These are phyloP conservation scores for Gasterosteus aculeatus DNA, from an alignment of 2,113 vertebrate genomes.

Conservation along the genomic window DNA sequence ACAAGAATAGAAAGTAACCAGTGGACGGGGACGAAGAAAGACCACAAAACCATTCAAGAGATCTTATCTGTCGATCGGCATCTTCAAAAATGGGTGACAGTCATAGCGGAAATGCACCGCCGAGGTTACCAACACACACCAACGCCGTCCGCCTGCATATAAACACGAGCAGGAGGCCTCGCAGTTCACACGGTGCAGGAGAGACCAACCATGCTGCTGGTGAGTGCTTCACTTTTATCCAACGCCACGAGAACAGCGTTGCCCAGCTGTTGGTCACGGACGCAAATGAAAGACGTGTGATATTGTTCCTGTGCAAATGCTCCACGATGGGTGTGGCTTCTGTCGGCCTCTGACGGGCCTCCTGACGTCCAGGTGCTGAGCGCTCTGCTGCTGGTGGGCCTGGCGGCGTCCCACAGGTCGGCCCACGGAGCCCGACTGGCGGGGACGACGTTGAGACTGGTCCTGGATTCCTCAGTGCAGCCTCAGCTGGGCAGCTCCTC, in stretches of 20 bases:
- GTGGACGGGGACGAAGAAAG: neutral
- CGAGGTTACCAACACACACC: neutral
- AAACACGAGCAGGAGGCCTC: constrained; percentile 29
- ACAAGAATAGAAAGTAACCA: neutral
- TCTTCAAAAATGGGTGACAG: constrained; percentile 29
- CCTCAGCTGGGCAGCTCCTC: neutral
- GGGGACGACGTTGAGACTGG: constrained; percentile 20
- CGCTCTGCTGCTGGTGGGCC: constrained; percentile 51
- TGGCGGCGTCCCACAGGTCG: neutral
- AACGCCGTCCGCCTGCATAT: constrained; percentile 20
- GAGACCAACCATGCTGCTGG: constrained; percentile 52
- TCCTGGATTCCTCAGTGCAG: constrained; percentile 21
- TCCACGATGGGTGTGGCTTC: neutral
- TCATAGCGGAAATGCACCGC: constrained; percentile 32
- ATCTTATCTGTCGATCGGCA: constrained; percentile 1
- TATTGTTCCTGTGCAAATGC: neutral
- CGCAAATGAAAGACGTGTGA: no score
- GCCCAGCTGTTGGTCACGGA: no score
- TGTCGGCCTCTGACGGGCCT: neutral
- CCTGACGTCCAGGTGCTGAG: constrained; percentile 49
- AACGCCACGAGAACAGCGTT: no score
- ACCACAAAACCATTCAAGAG: neutral
- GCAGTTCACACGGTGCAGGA: neutral
- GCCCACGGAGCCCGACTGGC: neutral
- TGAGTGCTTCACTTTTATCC: constrained; percentile 36